These are phyloP conservation scores for Lithobates sylvaticus DNA, from an alignment of 2,797 vertebrate species.

Conservation along the genomic window DNA sequence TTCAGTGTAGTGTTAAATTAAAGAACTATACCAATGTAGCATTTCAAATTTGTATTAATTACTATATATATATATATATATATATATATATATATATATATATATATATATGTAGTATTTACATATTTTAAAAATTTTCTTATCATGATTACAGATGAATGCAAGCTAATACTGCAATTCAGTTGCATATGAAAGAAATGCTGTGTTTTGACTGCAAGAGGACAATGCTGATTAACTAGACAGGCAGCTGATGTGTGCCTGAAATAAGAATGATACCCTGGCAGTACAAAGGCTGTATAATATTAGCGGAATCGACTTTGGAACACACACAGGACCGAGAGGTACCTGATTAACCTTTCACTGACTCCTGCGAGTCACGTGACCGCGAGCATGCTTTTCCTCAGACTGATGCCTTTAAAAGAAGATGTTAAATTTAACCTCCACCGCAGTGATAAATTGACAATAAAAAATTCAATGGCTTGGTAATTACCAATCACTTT, in stretches of 20 bases:
- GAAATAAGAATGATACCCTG: slow-evolving; percentile 65
- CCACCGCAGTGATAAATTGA: slow-evolving; percentile 98
- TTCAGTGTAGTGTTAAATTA: neutral
- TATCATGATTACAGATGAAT: neutral
- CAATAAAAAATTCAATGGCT: slow-evolving; percentile 98
- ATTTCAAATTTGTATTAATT: neutral
- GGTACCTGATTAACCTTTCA: slow-evolving; percentile 98
- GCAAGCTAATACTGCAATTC: neutral
- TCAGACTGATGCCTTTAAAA: slow-evolving; percentile 88
- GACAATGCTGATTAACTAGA: slow-evolving; percentile 20
- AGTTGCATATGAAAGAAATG: neutral
- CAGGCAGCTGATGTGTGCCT: slow-evolving; percentile 67
- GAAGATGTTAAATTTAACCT: slow-evolving; percentile 97
- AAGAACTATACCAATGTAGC: neutral
- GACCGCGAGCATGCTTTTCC: slow-evolving; percentile 82
- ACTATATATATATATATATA: neutral
- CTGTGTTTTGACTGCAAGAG: neutral
- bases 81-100: too few relatives aligned
- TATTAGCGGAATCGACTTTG: slow-evolving; percentile 75
- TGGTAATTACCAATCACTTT: slow-evolving; percentile 99
- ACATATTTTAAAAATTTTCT: neutral
- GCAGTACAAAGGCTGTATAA: slow-evolving; percentile 62
- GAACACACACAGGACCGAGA: slow-evolving; percentile 86
- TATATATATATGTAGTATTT: too few relatives aligned
- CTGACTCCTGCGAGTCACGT: slow-evolving; percentile 87